Base-by-base conservation (phyloP, 1,140 invertebrate genomes). In the Plectrocnemia conspersa region DNA sequence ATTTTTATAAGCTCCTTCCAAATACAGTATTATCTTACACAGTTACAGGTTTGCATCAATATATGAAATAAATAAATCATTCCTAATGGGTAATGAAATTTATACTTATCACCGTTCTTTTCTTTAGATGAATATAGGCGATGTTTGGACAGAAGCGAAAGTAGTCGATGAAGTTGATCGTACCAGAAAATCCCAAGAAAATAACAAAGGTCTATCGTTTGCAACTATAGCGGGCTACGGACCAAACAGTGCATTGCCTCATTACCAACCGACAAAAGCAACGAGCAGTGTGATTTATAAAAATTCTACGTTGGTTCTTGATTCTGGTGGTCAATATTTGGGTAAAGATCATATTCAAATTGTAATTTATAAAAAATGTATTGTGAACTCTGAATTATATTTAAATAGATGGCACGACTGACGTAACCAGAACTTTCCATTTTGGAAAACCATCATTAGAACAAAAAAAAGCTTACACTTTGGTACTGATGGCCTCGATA, bases 351-450 rank as follows among this genome's bases (percentile, higher is more conserved):
- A 41, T 18, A 41, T 19, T 41, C 4, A 19, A 16, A 67, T 29
- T 29, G n/a, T 29, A 7, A 29, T 7, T 29, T 29, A 40, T 18
- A 40, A 16, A 16, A 36, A 36, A 13, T 36, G 16, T 36, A 36
- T 36, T 6, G 16, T 36, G n/a, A 13, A 36, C 13, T 13, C 7
- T 2, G 40, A 44, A 56, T 61, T 52, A 15, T 61, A 64, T 25
- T 57, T 54, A 21, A 25, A 2, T 50, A 76, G 91, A 95, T 74
- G 93, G 94, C 27, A 97, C 93, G 1, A 97, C 93, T 0, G 91
- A 96, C 65, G 85, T 97, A 0, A 93, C 94, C 0, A 77, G 95
- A 53, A 98, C 94, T 0, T 72, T 97, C 5, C 91, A 95, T 70
- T 90, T 89, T 65, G 92, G 92, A 1, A 74, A 72, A 11, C 91